Evolutionary conservation across 2,888 invertebrate species (phyloP).

Genomic region (Harpalus rubripes): DNA sequence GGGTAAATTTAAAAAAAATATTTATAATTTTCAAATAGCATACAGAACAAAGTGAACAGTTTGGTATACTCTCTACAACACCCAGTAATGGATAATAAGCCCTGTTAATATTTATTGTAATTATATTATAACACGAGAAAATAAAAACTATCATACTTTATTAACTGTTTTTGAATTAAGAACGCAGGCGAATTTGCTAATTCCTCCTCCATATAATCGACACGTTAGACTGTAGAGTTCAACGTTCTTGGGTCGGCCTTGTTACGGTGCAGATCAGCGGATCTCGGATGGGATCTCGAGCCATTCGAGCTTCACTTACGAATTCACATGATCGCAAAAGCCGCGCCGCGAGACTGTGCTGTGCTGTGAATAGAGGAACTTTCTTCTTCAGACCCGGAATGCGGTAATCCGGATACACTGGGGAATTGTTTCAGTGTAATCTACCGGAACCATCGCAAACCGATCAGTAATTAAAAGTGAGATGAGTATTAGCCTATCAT

Average conservation of each 20-base stretch:
- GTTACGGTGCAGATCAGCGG: conserved; percentile 45
- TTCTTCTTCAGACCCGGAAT: conserved; percentile 50
- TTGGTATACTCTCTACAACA: too few relatives aligned
- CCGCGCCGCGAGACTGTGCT: neutral
- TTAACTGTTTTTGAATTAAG: neutral
- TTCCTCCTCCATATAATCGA: conserved; percentile 1
- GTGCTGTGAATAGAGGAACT: conserved; percentile 10
- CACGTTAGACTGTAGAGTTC: conserved; percentile 24
- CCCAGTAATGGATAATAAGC: too few relatives aligned
- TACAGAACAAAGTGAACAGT: too few relatives aligned
- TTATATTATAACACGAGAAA: too few relatives aligned
- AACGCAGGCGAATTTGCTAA: neutral
- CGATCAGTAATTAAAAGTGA: conserved; percentile 27
- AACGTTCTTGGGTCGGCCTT: conserved; percentile 33
- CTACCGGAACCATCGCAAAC: conserved; percentile 10
- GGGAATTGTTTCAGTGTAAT: conserved; percentile 32
- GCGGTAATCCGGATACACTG: conserved; percentile 33
- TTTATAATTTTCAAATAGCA: too few relatives aligned
- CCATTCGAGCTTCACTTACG: conserved; percentile 46
- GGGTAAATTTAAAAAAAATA: too few relatives aligned
- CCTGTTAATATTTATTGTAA: too few relatives aligned
- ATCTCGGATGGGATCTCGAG: conserved; percentile 46
- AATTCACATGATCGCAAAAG: conserved; percentile 43
- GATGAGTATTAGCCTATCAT: neutral
- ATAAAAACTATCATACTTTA: too few relatives aligned